Conservation (phyloP, 1,140 invertebrate species). For the Penaeus japonicus region DNA sequence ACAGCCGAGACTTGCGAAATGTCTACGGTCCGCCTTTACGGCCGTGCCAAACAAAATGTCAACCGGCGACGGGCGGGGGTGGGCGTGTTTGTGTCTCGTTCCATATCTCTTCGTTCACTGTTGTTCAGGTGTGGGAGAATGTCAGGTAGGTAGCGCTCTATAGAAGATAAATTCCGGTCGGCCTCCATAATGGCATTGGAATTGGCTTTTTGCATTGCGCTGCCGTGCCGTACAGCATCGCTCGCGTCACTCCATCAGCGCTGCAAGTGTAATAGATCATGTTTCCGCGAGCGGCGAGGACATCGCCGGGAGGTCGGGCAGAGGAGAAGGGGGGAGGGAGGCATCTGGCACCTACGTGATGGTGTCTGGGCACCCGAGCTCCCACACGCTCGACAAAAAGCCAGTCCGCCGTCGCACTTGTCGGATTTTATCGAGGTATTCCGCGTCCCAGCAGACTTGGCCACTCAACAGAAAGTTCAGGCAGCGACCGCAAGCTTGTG, state of each 20-base stretch:
- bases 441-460: constrained; percentile 30
- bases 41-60: constrained; percentile 22
- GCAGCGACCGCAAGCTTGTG: not conserved
- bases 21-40: not conserved
- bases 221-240: too few species aligned
- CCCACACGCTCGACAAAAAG: constrained; percentile 24
- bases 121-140: too few species aligned
- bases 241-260: too few species aligned
- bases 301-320: too few species aligned
- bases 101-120: too few species aligned
- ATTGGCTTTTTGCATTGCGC: too few species aligned
- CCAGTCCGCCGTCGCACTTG: constrained; percentile 3
- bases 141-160: too few species aligned
- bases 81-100: not conserved
- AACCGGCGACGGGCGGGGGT: constrained; percentile 3
- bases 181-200: too few species aligned
- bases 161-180: too few species aligned
- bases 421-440: constrained; percentile 14
- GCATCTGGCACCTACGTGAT: not conserved
- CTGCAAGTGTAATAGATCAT: too few species aligned
- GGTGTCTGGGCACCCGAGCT: constrained; percentile 13
- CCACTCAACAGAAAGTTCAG: not conserved
- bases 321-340: not conserved
- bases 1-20: not conserved
- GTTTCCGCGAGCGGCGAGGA: too few species aligned